These are phyloP conservation scores for Drosophila arawakana DNA, from an alignment of 1,140 invertebrate species.

Conservation along the genomic window DNA sequence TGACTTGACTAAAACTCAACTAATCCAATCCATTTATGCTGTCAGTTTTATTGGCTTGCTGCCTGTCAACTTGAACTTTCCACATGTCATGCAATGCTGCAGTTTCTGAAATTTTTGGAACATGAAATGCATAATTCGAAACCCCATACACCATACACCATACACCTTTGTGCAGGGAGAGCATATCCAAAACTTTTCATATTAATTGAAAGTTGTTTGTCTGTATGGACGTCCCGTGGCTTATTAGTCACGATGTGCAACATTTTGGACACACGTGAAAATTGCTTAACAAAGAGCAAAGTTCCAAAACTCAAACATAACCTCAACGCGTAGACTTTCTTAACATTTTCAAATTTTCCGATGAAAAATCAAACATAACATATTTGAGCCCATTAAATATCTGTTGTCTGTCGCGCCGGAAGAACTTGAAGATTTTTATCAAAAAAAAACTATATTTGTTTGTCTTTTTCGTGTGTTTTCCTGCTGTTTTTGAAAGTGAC, in stretches of 20 bases:
- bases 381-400: slow-evolving; percentile 53
- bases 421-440: slow-evolving; percentile 65
- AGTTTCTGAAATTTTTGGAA: slow-evolving; percentile 52
- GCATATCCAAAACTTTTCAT: slow-evolving; percentile 50
- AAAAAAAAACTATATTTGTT: slow-evolving; percentile 49
- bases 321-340: background rate
- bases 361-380: background rate
- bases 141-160: background rate
- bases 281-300: slow-evolving; percentile 41
- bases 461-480: slow-evolving; percentile 50
- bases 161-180: slow-evolving; percentile 19
- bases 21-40: slow-evolving; percentile 82
- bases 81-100: slow-evolving; percentile 79
- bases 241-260: slow-evolving; percentile 74
- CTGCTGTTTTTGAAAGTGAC: slow-evolving; percentile 40
- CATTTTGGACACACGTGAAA: slow-evolving; percentile 62
- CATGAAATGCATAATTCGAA: slow-evolving; percentile 72
- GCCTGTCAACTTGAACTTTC: slow-evolving; percentile 77
- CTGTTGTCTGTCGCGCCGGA: slow-evolving; percentile 51
- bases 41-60: slow-evolving; percentile 80
- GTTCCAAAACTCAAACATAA: slow-evolving; percentile 34
- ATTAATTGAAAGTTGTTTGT: slow-evolving; percentile 74
- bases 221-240: slow-evolving; percentile 62
- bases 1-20: slow-evolving; percentile 77
- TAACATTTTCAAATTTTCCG: slow-evolving; percentile 17